Percentiles rank a stretch among this genome's conserved stretches.
Conservation (phyloP, 35 echinoderm and acorn worm genomes). For the Diadema setosum region DNA sequence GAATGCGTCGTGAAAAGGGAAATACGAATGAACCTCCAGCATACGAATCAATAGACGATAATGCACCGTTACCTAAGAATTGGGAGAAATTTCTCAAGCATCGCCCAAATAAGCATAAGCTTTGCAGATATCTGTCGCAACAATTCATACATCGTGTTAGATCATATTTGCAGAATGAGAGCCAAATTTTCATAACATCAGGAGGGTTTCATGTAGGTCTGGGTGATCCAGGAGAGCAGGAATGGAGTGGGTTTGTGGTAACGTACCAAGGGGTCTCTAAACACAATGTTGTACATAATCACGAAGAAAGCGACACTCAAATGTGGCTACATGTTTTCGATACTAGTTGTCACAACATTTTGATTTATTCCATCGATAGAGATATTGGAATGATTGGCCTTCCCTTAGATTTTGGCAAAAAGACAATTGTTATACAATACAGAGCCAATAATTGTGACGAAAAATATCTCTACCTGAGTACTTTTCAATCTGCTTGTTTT, state of each 20-base stretch:
- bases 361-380: conserved; percentile 42
- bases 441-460: background rate
- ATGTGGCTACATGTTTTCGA: conserved; percentile 42
- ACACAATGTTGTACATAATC: conserved; percentile 28
- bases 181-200: conserved; percentile 20
- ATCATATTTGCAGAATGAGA: background rate
- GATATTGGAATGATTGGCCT: conserved; percentile 42
- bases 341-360: conserved; percentile 14
- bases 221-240: background rate
- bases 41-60: background rate
- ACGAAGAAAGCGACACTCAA: conserved; percentile 45
- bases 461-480: conserved; percentile 20
- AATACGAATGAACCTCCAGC: background rate
- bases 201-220: background rate
- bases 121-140: conserved; percentile 34
- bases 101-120: conserved; percentile 37
- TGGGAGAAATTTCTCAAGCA: background rate
- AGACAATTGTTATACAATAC: conserved; percentile 23
- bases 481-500: background rate
- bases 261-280: background rate
- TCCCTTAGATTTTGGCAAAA: conserved; percentile 3
- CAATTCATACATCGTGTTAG: background rate
- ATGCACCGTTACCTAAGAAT: background rate
- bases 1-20: background rate
- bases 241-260: background rate